Base-by-base conservation (phyloP, 2,888 invertebrate species). In the Trypoxylon attenuatum region DNA sequence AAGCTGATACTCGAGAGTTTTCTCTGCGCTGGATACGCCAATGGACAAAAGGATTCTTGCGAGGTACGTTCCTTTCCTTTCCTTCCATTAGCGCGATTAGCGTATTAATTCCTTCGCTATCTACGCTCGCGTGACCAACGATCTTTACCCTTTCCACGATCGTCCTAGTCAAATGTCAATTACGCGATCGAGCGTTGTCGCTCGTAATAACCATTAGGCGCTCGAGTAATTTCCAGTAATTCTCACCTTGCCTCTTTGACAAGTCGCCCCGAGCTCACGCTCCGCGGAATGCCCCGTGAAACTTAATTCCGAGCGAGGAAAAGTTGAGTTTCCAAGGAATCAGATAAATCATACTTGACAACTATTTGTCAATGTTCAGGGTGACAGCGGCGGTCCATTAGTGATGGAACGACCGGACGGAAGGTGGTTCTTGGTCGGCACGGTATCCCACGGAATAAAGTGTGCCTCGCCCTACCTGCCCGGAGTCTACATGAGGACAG, bases 371-470 rank as follows among this genome's bases (percentile, higher is more conserved):
- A 16, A n/a, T 29, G 2, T 39, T 41, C 87, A 96, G 96, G 96
- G 97, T 66, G 97, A 97, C 89, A 96, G 96, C 71, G 97, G 97
- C 0, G 97, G 97, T 6, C 97, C 97, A 0, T 86, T 97, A 68
- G 95, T 96, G 51, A 88, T 96, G 6, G 94, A 94, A 81, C 89
- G 95, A 50, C 90, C 93, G 0, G 95, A 96, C 78, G 96, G 96
- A 0, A 91, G 93, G 66, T 97, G 96, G 92, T 93, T 95, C 70
- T 88, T 97, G 3, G 95, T 94, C 0, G 97, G 97, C 4, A 97
- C 96, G 0, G 97, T 97, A 0, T 96, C 96, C 5, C 96, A 97
- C 80, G 97, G 97, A n/a, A 96, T 96, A 77, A 96, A 96, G 83
- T 97, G 97, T 81, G 96, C 96, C 0, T 94, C 96, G 2, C 96